Percentiles rank a stretch among this genome's conserved stretches.
phyloP scores from a whole-genome alignment of 2,888 invertebrate genomes.

The Drosophila rellima region DNA sequence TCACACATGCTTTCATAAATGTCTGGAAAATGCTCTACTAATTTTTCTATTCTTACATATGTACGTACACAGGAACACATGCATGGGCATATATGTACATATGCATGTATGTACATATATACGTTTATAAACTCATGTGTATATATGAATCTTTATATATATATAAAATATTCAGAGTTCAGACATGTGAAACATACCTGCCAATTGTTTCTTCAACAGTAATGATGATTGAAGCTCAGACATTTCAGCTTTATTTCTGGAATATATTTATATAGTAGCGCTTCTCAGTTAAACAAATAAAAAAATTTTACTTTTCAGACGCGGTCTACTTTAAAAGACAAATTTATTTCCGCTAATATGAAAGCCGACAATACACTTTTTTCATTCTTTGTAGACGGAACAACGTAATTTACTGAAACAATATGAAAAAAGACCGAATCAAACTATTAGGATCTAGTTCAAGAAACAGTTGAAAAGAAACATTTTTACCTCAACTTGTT shows the following conservation, averaged over 20 bases:
- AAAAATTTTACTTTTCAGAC: slow-evolving; percentile 42
- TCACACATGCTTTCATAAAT: slow-evolving; percentile 5
- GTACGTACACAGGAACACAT: not conserved
- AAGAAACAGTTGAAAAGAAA: slow-evolving; percentile 21
- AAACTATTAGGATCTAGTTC: slow-evolving; percentile 30
- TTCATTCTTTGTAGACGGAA: slow-evolving; percentile 47
- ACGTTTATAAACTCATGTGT: slow-evolving; percentile 3
- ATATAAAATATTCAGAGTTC: slow-evolving; percentile 5
- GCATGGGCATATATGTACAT: not conserved
- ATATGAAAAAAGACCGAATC: slow-evolving; percentile 16
- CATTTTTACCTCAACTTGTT: slow-evolving; percentile 15
- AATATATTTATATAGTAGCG: slow-evolving; percentile 35
- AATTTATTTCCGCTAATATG: slow-evolving; percentile 30
- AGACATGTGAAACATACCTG: slow-evolving; percentile 89
- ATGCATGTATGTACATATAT: not conserved
- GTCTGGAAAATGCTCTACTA: slow-evolving; percentile 16
- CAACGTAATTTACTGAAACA: slow-evolving; percentile 49
- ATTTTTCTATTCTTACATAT: slow-evolving; percentile 1
- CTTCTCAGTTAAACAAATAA: slow-evolving; percentile 50
- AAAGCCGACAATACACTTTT: slow-evolving; percentile 48
- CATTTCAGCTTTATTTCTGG: slow-evolving; percentile 87
- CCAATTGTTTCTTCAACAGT: slow-evolving; percentile 97
- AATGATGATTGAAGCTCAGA: slow-evolving; percentile 98
- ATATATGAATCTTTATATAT: slow-evolving; percentile 20
- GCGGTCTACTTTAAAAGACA: slow-evolving; percentile 24